These are phyloP conservation scores for Drosophila persimilis DNA, from an alignment of 1,140 invertebrate species.

Conservation along the genomic window DNA sequence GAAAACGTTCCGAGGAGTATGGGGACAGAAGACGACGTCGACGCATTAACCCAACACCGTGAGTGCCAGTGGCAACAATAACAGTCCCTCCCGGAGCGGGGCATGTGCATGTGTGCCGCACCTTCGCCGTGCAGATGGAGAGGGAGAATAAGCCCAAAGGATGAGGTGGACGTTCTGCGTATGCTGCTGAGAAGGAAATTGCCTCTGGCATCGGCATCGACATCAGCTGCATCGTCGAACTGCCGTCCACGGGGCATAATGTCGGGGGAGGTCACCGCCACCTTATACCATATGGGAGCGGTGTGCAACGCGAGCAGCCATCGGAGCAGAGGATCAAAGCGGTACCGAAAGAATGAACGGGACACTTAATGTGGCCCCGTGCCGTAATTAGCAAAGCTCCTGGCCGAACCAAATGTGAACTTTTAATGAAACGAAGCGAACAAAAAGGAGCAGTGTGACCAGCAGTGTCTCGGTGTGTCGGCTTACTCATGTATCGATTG, in stretches of 20 bases:
- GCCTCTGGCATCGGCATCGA: too few species aligned
- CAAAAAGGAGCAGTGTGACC: constrained; percentile 32
- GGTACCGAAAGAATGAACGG: not conserved
- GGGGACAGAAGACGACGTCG: not conserved
- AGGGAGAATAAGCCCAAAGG: too few species aligned
- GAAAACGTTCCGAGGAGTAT: constrained; percentile 27
- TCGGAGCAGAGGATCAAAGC: not conserved
- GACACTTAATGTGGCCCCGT: constrained; percentile 30
- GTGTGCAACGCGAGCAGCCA: not conserved
- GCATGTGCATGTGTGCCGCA: constrained; percentile 13
- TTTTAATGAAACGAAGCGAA: constrained; percentile 43
- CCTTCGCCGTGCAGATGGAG: too few species aligned
- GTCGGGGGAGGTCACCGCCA: too few species aligned
- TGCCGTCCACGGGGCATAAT: too few species aligned
- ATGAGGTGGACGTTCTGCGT: too few species aligned
- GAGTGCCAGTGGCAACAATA: constrained; percentile 53
- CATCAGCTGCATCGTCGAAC: too few species aligned
- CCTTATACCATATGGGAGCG: too few species aligned
- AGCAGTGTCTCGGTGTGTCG: not conserved
- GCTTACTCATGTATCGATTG: constrained; percentile 36
- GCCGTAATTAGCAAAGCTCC: constrained; percentile 43
- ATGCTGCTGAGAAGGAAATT: too few species aligned
- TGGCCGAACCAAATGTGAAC: constrained; percentile 39
- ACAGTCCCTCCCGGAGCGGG: not conserved
- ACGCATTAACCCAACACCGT: constrained; percentile 55